Base-by-base conservation (phyloP, 2,888 invertebrate species). In the Drosophila paucipuncta region DNA sequence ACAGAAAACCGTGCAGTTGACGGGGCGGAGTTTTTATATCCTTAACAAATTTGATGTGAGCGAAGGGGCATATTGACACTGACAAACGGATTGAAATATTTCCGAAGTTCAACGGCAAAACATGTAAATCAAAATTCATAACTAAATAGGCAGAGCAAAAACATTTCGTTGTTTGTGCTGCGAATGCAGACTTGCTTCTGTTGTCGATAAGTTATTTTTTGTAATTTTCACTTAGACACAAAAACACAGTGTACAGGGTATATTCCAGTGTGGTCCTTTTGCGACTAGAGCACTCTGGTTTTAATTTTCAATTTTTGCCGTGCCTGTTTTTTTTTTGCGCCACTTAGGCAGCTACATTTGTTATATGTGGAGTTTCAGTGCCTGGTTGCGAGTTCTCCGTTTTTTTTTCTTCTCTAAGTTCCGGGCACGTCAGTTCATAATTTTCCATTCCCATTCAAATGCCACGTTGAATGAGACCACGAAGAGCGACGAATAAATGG, bases 291-390 rank as follows among this genome's bases (percentile, higher is more conserved):
- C 22, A n/a, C 18, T 30, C 47, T 65, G 67, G 73, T 83, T 83
- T 76, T 71, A 78, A 82, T 83, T 80, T 83, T 83, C 80, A 82
- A 72, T 80, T 80, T 73, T 75, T 47, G 49, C 39, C 55, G 16
- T 70, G 77, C n/a, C 22, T 22, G 0, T 16, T 9, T 55, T 83
- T 83, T 22, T 78, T 75, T 81, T 83, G 71, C 60, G 72, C 62
- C 87, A 86, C 78, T 86, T 89, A 88, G 83, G 82, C 90, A 75
- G 82, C 76, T 76, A 84, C 87, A 90, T 87, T 86, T 90, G 90
- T 87, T 90, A 90, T 25, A 25, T 86, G 79, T 85, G 85, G 78
- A 50, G 33, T 75, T 49, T 49, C 63, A 41, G 28, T 41, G 75
- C 43, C 55, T 39, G 33, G 39, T 53, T 68, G 54, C 55, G 52